Percentiles rank a stretch among this genome's conserved stretches.
These are phyloP conservation scores for Pseudomyrmex dendroicus DNA, from an alignment of 1,140 invertebrate genomes.

Conservation along the genomic window DNA sequence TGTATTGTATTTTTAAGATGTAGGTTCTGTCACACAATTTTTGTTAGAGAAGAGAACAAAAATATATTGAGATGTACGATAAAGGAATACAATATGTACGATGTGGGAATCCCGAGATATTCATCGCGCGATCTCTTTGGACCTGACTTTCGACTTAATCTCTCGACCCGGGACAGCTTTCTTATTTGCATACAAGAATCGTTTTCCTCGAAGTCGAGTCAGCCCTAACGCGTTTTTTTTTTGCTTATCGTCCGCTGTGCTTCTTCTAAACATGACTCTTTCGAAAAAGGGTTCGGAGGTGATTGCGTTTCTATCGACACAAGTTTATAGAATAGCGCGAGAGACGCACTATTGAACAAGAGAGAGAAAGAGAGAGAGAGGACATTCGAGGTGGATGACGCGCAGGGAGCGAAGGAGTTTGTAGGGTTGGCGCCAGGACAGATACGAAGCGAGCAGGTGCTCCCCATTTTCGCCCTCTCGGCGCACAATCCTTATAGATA, in stretches of 20 bases:
- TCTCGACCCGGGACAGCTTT: slow-evolving; percentile 53
- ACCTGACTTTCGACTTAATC: slow-evolving; percentile 60
- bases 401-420: slow-evolving; percentile 62
- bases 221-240: background rate
- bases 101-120: slow-evolving; percentile 11
- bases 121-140: slow-evolving; percentile 6
- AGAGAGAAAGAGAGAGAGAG: background rate
- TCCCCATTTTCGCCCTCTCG: slow-evolving; percentile 80
- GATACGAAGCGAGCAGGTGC: slow-evolving; percentile 79
- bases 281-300: slow-evolving; percentile 66
- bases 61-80: slow-evolving; percentile 12
- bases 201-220: slow-evolving; percentile 20
- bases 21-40: background rate
- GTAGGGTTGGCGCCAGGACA: slow-evolving; percentile 41
- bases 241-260: background rate
- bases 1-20: background rate
- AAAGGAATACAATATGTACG: background rate
- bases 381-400: slow-evolving; percentile 53
- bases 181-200: slow-evolving; percentile 68
- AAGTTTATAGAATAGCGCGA: slow-evolving; percentile 72
- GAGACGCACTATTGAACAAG: slow-evolving; percentile 43
- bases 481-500: slow-evolving; percentile 82
- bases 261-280: slow-evolving; percentile 17
- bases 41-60: background rate
- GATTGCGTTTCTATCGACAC: slow-evolving; percentile 81